Conservation (phyloP, 2,797 vertebrate species). For the Macropodus opercularis region DNA sequence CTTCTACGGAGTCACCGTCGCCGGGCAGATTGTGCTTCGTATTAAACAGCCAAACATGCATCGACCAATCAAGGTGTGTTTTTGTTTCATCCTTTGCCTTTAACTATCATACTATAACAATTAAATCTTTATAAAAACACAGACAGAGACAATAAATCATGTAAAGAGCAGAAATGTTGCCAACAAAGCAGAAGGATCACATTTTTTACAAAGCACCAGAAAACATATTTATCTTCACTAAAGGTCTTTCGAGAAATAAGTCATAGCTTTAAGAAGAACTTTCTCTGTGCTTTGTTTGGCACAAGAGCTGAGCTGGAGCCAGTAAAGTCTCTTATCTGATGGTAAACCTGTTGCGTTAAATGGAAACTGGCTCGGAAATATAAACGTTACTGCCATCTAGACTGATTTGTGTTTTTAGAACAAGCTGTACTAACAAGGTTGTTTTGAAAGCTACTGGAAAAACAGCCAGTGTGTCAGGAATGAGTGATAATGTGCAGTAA, state of each 20-base stretch:
- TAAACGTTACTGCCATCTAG: not conserved
- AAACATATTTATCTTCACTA: not conserved
- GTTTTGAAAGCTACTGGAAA: not conserved
- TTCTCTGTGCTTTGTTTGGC: not conserved
- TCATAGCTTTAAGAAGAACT: not conserved
- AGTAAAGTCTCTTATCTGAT: not conserved
- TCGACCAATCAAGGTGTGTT: conserved; percentile 89
- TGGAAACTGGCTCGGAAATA: not conserved
- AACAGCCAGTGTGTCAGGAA: not conserved
- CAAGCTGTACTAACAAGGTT: not conserved
- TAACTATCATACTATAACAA: no score
- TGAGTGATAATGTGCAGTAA: not conserved
- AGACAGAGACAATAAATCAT: not conserved
- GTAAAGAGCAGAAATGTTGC: not conserved
- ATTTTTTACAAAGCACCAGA: not conserved
- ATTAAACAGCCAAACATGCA: conserved; percentile 86
- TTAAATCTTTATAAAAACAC: not conserved
- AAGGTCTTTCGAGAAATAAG: not conserved
- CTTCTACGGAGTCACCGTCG: conserved; percentile 93
- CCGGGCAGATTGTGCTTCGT: conserved; percentile 92
- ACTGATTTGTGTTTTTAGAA: not conserved
- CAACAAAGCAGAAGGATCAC: not conserved
- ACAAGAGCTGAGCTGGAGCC: not conserved
- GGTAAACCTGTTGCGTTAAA: not conserved
- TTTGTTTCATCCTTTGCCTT: not conserved